phyloP scores from a whole-genome alignment of 30 jellyfish, hydroid and myxozoan species.

The Aurelia coerulea region DNA sequence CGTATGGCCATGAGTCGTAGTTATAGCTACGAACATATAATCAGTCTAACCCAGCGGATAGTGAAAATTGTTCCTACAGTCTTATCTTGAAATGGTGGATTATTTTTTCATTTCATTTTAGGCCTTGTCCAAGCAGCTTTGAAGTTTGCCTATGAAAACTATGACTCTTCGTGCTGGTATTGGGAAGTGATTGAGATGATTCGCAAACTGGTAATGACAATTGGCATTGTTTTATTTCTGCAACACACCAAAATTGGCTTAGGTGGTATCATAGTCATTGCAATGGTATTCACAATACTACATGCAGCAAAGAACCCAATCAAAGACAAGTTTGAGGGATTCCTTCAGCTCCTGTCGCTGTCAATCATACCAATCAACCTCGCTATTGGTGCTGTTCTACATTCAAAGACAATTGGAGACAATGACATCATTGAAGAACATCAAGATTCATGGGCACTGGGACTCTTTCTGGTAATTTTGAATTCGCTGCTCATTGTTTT shows the following conservation, averaged over 20 bases:
- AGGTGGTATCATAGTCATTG: conserved; percentile 26
- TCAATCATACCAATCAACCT: conserved; percentile 16
- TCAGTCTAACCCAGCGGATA: no score
- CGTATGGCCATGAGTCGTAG: no score
- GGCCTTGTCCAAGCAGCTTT: conserved; percentile 3
- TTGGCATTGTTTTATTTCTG: conserved; percentile 23
- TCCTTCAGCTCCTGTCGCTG: conserved; percentile 26
- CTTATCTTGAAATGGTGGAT: no score
- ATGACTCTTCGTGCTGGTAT: conserved; percentile 9
- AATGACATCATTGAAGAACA: not conserved
- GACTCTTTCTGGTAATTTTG: no score
- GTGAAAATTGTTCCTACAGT: no score
- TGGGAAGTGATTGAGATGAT: conserved; percentile 53
- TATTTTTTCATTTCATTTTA: no score
- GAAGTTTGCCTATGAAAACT: conserved; percentile 39
- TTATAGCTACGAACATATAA: no score
- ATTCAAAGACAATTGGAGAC: not conserved
- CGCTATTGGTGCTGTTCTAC: conserved; percentile 8
- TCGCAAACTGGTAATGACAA: conserved; percentile 30
- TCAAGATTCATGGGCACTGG: no score
- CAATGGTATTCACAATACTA: conserved; percentile 5
- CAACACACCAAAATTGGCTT: conserved; percentile 10
- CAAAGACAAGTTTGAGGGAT: conserved; percentile 9
- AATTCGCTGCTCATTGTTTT: no score
- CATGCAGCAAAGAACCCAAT: conserved; percentile 40